phyloP scores from a whole-genome alignment of 2,113 vertebrate species.

The Vanacampus margaritifer region DNA sequence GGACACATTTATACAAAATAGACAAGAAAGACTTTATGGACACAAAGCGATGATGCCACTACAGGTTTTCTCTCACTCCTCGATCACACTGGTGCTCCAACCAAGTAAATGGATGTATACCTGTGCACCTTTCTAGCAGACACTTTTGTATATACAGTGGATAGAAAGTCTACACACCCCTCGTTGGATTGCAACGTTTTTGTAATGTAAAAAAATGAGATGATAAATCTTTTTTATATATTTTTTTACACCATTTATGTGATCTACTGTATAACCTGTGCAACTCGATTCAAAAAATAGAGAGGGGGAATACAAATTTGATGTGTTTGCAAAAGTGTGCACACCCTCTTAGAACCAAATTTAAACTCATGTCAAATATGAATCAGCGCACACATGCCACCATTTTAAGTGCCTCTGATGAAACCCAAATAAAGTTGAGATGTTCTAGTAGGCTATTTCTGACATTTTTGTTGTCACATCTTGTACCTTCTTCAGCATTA shows the following conservation, averaged over 20 bases:
- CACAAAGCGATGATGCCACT: conserved; percentile 60
- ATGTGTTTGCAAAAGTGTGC: background rate
- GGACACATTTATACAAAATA: conserved; percentile 11
- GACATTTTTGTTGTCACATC: background rate
- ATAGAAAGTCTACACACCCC: background rate
- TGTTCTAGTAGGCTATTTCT: background rate
- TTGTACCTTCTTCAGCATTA: too few relatives aligned
- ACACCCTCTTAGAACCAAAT: background rate
- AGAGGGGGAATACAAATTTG: background rate
- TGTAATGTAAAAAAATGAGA: background rate
- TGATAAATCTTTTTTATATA: background rate
- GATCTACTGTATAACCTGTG: background rate
- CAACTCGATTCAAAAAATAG: background rate
- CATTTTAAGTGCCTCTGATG: background rate
- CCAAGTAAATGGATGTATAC: conserved; percentile 82
- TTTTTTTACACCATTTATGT: background rate
- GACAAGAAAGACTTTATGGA: conserved; percentile 45
- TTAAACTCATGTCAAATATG: background rate
- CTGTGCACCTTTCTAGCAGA: conserved; percentile 82
- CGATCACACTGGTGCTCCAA: conserved; percentile 88
- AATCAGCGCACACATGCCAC: background rate
- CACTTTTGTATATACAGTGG: conserved; percentile 89
- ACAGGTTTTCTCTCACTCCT: conserved; percentile 69
- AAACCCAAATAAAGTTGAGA: background rate
- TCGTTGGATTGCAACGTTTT: background rate